phyloP scores from a whole-genome alignment of 1,140 invertebrate genomes.

The Lucilia sericata region DNA sequence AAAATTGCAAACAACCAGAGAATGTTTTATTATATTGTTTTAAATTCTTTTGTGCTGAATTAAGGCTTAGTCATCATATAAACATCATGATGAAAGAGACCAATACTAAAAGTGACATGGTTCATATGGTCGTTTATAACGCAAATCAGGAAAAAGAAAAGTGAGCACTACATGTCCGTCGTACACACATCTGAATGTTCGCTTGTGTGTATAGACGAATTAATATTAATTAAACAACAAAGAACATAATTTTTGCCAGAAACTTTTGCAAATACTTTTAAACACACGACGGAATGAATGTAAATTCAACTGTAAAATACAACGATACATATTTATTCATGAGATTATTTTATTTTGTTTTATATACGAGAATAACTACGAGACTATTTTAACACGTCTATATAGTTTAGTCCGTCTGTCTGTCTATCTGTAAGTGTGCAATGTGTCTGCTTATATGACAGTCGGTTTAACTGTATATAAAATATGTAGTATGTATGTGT shows the following conservation, averaged over 20 bases:
- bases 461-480: background rate
- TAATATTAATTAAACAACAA: constrained; percentile 22
- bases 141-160: background rate
- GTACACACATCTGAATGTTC: no score
- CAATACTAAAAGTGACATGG: constrained; percentile 11
- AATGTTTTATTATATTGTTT: background rate
- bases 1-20: background rate
- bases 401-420: background rate
- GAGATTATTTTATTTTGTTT: no score
- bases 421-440: background rate
- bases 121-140: constrained; percentile 20
- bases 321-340: no score
- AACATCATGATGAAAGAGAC: constrained; percentile 12
- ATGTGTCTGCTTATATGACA: background rate
- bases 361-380: background rate
- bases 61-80: background rate
- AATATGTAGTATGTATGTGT: background rate
- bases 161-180: background rate
- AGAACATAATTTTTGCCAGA: constrained; percentile 2
- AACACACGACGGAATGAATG: background rate
- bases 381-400: background rate
- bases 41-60: constrained; percentile 2
- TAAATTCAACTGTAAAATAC: background rate
- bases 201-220: background rate
- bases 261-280: background rate